Base-by-base conservation (phyloP, 1,140 invertebrate genomes). In the Hypothenemus hampei region DNA sequence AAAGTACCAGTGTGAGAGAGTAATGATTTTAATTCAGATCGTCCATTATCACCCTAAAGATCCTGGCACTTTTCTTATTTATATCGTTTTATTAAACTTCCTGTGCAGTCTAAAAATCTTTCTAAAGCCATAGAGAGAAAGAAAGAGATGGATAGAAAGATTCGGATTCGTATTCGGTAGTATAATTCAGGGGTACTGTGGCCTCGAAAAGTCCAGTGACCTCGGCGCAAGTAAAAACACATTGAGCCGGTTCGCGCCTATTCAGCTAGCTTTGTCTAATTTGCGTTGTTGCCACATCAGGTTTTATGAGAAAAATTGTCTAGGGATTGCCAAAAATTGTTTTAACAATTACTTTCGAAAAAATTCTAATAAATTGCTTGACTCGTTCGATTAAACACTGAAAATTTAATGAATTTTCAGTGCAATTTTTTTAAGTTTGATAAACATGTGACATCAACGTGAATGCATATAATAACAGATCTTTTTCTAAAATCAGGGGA, bases 201-300 rank as follows among this genome's bases (percentile, higher is more conserved):
- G 65, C 64, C 64, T 61, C 62, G 59, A 65, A 66, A 50, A 63
- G 65, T 67, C 58, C 64, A 67, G 57, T 67, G 65, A 67, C 65
- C 65, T 67, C 64, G 64, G 55, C 64, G 61, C 65, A 67, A 67
- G 65, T 67, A 63, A 63, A 63, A 67, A 66, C 57, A 65, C 60
- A 67, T 67, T 67, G 65, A 63, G 65, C 41, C 58, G 47, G 46
- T 65, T 57, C 51, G 60, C 64, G 59, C 61, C 58, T 63, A 57
- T 57, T 56, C 49, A 52, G 10, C 47, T 52, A 39, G 16, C 48
- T 8, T 22, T 8, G 16, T 48, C 16, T 16, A 39, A 11, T 37
- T 35, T 26, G n/a, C 55, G n/a, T 10, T 10, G 45, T 51, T 57
- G 55, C 40, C 55, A 55, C 37, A 37, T n/a, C n/a, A n/a, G n/a